Evolutionary conservation across 2,113 vertebrate species (phyloP).

Genomic region (Aviceda subcristata): DNA sequence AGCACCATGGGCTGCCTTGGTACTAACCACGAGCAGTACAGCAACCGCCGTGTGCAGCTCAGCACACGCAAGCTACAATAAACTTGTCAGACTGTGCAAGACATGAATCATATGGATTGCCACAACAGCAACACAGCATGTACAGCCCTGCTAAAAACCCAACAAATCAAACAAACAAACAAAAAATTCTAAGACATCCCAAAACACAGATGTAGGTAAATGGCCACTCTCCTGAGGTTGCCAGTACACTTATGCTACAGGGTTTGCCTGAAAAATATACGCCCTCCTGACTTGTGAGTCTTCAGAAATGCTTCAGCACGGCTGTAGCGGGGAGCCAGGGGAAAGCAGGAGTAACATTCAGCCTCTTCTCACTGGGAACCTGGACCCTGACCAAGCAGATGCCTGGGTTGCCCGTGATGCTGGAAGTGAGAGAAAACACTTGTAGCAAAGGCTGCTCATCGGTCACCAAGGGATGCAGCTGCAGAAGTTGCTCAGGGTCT

Average conservation of each 20-base stretch:
- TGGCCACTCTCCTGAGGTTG: neutral
- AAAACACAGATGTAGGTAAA: neutral
- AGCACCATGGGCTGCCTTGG: neutral
- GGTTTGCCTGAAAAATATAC: neutral
- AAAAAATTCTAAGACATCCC: neutral
- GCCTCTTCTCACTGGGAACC: neutral
- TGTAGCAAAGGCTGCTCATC: neutral
- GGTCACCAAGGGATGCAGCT: rapidly evolving
- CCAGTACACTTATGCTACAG: neutral
- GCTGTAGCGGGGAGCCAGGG: neutral
- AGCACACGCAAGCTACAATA: neutral
- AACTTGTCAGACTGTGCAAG: neutral
- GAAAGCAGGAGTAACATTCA: neutral
- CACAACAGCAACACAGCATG: neutral
- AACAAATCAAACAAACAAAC: neutral
- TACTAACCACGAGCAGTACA: neutral
- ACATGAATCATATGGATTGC: constrained; percentile 15
- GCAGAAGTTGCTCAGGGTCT: neutral
- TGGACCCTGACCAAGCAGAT: neutral
- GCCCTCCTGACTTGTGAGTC: neutral
- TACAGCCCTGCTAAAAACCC: neutral
- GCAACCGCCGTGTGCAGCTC: neutral
- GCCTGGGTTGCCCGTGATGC: neutral
- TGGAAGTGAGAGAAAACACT: neutral
- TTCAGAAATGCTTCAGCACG: neutral